Evolutionary conservation across 2,113 vertebrate genomes (phyloP).

Genomic region (Crotophaga sulcirostris): DNA sequence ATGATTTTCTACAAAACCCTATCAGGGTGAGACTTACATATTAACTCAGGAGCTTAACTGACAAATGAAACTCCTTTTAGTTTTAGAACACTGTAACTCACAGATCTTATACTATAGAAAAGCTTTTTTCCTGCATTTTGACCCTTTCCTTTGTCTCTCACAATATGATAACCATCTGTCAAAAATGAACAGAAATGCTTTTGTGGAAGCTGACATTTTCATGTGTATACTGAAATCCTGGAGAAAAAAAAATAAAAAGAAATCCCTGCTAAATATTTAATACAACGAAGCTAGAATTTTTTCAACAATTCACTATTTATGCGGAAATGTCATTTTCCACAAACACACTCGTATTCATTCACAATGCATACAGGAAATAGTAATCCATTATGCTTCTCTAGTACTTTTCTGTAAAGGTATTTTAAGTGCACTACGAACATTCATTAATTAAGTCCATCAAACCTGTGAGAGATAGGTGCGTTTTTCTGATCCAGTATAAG

Average conservation of each 20-base stretch:
- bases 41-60: not conserved
- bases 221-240: not conserved
- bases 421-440: not conserved
- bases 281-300: not conserved
- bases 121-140: not conserved
- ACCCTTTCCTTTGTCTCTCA: not conserved
- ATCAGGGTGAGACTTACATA: not conserved
- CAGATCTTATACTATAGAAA: not conserved
- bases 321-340: not conserved
- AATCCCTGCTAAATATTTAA: conserved; percentile 14
- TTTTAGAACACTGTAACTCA: not conserved
- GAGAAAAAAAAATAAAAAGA: rapidly evolving
- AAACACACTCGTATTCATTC: conserved; percentile 1
- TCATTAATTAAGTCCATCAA: not conserved
- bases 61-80: not conserved
- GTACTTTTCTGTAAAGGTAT: not conserved
- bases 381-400: not conserved
- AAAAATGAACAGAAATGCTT: not conserved
- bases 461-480: not conserved
- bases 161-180: not conserved
- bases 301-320: not conserved
- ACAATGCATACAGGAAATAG: not conserved
- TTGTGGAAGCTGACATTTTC: not conserved
- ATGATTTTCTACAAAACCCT: not conserved
- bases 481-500: not conserved